These are phyloP conservation scores for Micrastur ruficollis DNA, from an alignment of 2,797 vertebrate genomes.

Conservation along the genomic window DNA sequence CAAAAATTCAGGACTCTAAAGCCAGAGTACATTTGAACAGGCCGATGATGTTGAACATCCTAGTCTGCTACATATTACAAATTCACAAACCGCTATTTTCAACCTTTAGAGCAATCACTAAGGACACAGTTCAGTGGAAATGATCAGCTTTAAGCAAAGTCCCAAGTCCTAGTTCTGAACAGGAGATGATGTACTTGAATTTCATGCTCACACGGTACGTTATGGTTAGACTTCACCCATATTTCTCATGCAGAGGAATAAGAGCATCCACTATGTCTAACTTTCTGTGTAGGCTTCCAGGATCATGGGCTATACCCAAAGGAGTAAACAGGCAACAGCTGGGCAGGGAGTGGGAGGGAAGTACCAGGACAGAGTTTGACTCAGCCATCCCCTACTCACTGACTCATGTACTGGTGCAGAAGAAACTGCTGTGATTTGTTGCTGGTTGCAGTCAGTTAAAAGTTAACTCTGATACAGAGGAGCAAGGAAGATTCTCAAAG, in stretches of 20 bases:
- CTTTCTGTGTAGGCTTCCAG: neutral
- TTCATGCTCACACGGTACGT: rapidly evolving
- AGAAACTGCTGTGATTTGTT: neutral
- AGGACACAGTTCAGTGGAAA: neutral
- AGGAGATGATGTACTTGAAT: neutral
- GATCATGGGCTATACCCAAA: neutral
- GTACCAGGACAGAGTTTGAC: neutral
- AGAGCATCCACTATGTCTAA: neutral
- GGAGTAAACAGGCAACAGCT: neutral
- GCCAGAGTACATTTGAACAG: neutral
- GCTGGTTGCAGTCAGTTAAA: neutral
- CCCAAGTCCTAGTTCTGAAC: neutral
- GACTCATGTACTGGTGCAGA: neutral
- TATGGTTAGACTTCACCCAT: neutral
- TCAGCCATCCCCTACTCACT: neutral
- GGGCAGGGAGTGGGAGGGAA: neutral
- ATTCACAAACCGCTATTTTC: neutral
- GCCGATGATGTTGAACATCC: neutral
- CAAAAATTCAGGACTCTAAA: neutral
- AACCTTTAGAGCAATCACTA: neutral
- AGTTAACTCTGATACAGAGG: neutral
- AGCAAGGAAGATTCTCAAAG: neutral
- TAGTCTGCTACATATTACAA: neutral
- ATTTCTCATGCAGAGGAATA: neutral
- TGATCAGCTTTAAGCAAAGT: neutral